Evolutionary conservation across 1,140 invertebrate genomes (phyloP).

Genomic region (Mizuhopecten yessoensis): DNA sequence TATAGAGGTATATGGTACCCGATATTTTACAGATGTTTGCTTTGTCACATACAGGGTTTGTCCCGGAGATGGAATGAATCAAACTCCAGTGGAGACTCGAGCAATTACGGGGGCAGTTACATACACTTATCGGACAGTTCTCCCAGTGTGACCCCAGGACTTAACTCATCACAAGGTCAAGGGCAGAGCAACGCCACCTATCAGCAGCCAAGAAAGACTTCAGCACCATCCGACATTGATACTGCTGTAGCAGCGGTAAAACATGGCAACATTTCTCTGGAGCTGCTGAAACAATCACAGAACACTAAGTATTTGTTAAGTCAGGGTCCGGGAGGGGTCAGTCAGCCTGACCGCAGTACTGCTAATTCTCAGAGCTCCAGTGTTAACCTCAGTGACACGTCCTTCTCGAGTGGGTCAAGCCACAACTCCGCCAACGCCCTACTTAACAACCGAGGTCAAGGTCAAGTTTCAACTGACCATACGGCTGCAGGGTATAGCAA

Average conservation of each 20-base stretch:
- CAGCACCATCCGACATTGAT: constrained; percentile 19
- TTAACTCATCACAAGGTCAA: constrained; percentile 38
- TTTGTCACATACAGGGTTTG: not conserved
- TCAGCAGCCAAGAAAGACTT: constrained; percentile 41
- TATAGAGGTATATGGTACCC: too few species aligned
- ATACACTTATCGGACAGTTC: constrained; percentile 51
- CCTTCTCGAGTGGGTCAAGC: constrained; percentile 76
- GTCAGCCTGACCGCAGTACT: constrained; percentile 55
- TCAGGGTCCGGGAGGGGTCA: constrained; percentile 67
- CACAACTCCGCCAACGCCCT: constrained; percentile 54
- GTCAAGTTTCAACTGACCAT: not conserved
- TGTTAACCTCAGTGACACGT: constrained; percentile 77
- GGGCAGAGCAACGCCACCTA: constrained; percentile 51
- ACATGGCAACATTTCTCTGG: constrained; percentile 77
- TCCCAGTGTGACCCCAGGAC: constrained; percentile 53
- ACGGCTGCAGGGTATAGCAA: not conserved
- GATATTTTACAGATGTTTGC: too few species aligned
- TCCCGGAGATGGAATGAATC: not conserved
- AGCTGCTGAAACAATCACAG: constrained; percentile 80
- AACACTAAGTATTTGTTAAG: constrained; percentile 80
- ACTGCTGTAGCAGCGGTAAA: constrained; percentile 56
- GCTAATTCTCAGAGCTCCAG: constrained; percentile 66
- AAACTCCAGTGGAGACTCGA: constrained; percentile 57
- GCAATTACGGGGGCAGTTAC: constrained; percentile 47
- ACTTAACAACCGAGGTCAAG: constrained; percentile 43